These are phyloP conservation scores for Mythimna vitellina DNA, from an alignment of 2,888 invertebrate species.

Conservation along the genomic window DNA sequence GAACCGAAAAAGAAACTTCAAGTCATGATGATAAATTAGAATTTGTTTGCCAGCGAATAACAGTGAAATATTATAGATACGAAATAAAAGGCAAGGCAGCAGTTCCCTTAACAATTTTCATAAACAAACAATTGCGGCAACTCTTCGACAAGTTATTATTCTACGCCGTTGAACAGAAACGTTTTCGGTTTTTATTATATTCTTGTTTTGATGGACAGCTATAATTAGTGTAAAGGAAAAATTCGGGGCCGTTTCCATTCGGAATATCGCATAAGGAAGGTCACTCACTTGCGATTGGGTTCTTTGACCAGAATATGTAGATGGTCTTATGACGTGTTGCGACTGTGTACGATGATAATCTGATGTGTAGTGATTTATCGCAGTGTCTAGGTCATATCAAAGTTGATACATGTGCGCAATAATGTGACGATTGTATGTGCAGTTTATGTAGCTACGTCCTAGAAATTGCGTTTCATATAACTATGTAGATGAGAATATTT, in stretches of 20 bases:
- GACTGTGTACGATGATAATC: conserved; percentile 7
- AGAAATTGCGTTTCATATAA: background rate
- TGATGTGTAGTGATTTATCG: conserved; percentile 22
- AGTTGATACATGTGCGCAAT: conserved; percentile 27
- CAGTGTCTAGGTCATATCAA: conserved; percentile 29
- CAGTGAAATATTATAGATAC: conserved; percentile 25
- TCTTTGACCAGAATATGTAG: background rate
- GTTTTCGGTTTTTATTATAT: conserved; percentile 50
- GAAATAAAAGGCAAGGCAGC: conserved; percentile 13
- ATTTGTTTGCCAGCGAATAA: conserved; percentile 19
- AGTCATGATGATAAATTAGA: conserved; percentile 20
- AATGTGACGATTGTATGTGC: background rate
- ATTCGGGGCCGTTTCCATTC: conserved; percentile 24
- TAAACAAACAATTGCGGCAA: conserved; percentile 43
- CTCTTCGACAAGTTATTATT: conserved; percentile 48
- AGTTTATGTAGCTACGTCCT: background rate
- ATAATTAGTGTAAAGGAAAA: conserved; percentile 58
- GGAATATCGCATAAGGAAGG: conserved; percentile 16
- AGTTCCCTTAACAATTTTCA: conserved; percentile 29
- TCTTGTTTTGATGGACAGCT: conserved; percentile 58
- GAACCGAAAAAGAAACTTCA: background rate
- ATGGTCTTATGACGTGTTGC: conserved; percentile 9
- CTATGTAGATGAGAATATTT: background rate
- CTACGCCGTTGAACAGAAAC: conserved; percentile 38
- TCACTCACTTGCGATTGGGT: conserved; percentile 11